These are phyloP conservation scores for Leucophora obtusa DNA, from an alignment of 2,888 invertebrate species.

Conservation along the genomic window DNA sequence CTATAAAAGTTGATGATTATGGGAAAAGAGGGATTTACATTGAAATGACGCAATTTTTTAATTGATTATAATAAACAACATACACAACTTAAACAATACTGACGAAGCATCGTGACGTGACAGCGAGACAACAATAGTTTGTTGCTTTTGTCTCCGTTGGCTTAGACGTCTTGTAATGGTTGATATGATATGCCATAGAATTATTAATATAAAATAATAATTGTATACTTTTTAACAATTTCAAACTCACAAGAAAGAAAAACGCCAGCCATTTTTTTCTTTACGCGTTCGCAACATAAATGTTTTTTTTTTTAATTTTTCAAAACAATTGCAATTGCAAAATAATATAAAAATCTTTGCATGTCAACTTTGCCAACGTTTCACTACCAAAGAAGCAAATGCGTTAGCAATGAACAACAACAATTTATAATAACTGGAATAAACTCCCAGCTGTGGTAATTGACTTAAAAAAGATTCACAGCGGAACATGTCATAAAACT, in stretches of 20 bases:
- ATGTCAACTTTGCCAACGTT: slow-evolving; percentile 49
- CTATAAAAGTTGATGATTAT: slow-evolving; percentile 20
- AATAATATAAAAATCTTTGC: slow-evolving; percentile 52
- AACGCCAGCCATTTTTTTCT: slow-evolving; percentile 43
- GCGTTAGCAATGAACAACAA: slow-evolving; percentile 34
- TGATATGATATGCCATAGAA: slow-evolving; percentile 12
- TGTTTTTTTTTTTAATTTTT: neutral
- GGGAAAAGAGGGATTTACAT: slow-evolving; percentile 60
- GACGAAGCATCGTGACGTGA: neutral
- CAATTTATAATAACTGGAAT: slow-evolving; percentile 2
- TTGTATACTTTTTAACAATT: slow-evolving; percentile 48
- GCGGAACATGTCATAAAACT: slow-evolving; percentile 52
- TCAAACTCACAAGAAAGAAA: slow-evolving; percentile 8
- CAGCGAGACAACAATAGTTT: neutral
- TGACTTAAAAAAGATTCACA: slow-evolving; percentile 30
- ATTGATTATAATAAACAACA: slow-evolving; percentile 65
- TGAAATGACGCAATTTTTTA: slow-evolving; percentile 67
- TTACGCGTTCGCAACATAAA: slow-evolving; percentile 36
- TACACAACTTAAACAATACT: neutral
- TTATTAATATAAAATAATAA: slow-evolving; percentile 51
- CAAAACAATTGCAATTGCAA: slow-evolving; percentile 30
- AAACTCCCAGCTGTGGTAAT: slow-evolving; percentile 53
- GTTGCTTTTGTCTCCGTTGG: neutral
- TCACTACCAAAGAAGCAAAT: slow-evolving; percentile 8
- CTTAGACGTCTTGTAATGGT: neutral